phyloP scores from a whole-genome alignment of 2,888 invertebrate genomes.

The Cephus runcator region DNA sequence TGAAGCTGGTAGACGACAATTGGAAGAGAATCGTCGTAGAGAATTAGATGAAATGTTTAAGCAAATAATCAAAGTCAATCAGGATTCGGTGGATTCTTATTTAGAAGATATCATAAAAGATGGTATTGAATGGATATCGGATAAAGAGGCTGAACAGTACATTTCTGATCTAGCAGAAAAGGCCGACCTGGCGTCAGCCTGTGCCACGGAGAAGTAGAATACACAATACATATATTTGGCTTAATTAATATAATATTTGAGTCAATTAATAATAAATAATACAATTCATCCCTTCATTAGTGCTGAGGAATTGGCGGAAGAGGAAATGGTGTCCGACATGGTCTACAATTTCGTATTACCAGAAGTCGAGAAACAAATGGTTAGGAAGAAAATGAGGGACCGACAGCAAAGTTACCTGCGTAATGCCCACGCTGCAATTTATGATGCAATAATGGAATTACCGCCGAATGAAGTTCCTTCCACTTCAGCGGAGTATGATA shows the following conservation, averaged over 20 bases:
- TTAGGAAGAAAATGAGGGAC: conserved; percentile 58
- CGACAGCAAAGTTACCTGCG: conserved; percentile 62
- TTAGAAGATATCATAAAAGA: conserved; percentile 73
- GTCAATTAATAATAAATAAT: not conserved
- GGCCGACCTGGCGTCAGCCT: conserved; percentile 69
- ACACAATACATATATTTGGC: conserved; percentile 34
- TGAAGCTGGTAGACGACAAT: conserved; percentile 82
- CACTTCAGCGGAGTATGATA: not conserved
- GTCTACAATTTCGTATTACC: conserved; percentile 63
- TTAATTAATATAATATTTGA: not conserved
- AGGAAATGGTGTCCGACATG: conserved; percentile 54
- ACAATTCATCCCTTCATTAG: conserved; percentile 16
- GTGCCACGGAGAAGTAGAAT: conserved; percentile 58
- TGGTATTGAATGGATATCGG: conserved; percentile 71
- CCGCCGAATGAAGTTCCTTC: conserved; percentile 11
- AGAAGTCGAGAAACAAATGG: conserved; percentile 64
- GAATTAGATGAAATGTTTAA: conserved; percentile 86
- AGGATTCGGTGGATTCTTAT: conserved; percentile 72
- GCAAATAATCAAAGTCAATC: conserved; percentile 73
- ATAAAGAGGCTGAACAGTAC: conserved; percentile 68
- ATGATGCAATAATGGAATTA: conserved; percentile 43
- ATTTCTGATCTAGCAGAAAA: conserved; percentile 69
- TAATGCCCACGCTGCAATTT: conserved; percentile 63
- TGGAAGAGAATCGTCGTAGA: conserved; percentile 76
- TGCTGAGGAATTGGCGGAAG: conserved; percentile 32